Evolutionary conservation across 2,888 invertebrate genomes (phyloP), one percentile per base, ranked within the genome.

Genomic region (Poecilus cupreus): DNA sequence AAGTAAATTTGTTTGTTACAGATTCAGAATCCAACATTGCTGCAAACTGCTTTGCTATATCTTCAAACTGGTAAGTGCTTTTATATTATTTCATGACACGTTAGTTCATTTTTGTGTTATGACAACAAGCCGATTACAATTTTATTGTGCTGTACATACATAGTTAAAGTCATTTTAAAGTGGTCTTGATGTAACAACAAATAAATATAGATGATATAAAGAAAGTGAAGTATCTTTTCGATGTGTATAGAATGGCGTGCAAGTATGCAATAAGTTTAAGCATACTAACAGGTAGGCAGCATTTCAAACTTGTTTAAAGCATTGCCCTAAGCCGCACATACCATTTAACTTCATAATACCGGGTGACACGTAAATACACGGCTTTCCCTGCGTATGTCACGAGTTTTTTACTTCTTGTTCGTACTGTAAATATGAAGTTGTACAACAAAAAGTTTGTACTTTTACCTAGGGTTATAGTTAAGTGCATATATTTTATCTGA

Each of bases 361-460:
- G 60, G 22, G 13, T 60, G 60, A 60, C 60, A 60, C 3, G 60
- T 24, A 60, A 60, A 60, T 60, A 60, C 6, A 43, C 13, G 13
- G 43, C 0, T 43, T 32, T 32, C 32, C 32, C 32, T 32, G 43
- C n/a, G 60, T 26, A 22, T 60, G 18, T 20, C 22, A 60, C n/a
- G 13, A 60, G 54, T 60, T 60, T 43, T 43, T 60, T 60, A 60
- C 11, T 60, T 60, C 26, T 60, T 60, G n/a, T n/a, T 11, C 11
- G 6, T 1, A 32, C 32, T 32, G 26, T 22, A 60, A 54, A 8
- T 2, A 22, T n/a, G 20, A 32, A n/a, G 60, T 13, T 43, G n/a
- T 10, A 43, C 3, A 8, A 43, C 10, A 43, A 43, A 43, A 32
- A 8, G 5, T 32, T 32, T 32, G 32, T 32, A 32, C 4, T 26